phyloP scores from a whole-genome alignment of 2,113 vertebrate genomes.

The Thinocorus orbignyianus region DNA sequence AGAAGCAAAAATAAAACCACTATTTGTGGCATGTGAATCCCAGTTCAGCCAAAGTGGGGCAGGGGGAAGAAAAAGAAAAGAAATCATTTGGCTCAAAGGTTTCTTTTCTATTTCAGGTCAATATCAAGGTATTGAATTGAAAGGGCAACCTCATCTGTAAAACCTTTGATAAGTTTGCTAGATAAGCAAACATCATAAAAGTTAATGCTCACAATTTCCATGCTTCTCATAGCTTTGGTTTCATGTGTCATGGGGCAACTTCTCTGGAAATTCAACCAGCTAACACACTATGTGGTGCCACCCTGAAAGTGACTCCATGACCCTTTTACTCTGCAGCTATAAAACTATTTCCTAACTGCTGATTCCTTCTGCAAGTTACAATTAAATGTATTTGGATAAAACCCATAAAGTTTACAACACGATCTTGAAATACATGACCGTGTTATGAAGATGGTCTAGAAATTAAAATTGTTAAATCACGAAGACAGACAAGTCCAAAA shows the following conservation, averaged over 20 bases:
- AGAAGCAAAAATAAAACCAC: background rate
- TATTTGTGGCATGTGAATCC: background rate
- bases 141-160: background rate
- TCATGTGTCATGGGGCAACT: background rate
- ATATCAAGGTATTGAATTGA: background rate
- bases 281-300: background rate
- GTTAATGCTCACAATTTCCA: background rate
- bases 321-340: background rate
- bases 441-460: background rate
- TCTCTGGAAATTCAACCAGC: background rate
- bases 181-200: background rate
- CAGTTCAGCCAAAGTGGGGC: background rate
- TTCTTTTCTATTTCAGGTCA: background rate
- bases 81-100: background rate
- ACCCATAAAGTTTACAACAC: background rate
- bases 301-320: background rate
- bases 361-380: background rate
- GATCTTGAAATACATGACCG: background rate
- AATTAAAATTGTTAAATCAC: background rate
- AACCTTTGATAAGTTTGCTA: background rate
- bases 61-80: fast-evolving
- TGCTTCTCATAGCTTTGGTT: background rate
- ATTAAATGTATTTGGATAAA: background rate
- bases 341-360: background rate
- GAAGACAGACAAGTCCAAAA: background rate